Evolutionary conservation across 2,888 invertebrate genomes (phyloP), one percentile per base, ranked within the genome.

Genomic region (Dryobotodes eremita): DNA sequence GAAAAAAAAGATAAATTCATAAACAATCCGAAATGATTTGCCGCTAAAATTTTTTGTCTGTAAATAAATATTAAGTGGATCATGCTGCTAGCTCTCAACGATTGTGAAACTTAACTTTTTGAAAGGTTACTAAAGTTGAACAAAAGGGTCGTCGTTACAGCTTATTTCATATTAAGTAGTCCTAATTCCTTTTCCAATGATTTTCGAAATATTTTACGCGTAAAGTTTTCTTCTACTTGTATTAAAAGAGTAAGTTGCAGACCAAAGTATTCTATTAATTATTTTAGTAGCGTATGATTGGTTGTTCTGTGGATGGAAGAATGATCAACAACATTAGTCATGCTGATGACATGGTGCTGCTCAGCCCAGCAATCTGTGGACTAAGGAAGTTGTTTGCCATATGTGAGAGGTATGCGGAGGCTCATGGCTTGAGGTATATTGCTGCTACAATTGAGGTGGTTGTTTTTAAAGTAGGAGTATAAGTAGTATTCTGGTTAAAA

Each of bases 121-220:
- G 4, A 73, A 79, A 50, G 48, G 11, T 77, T 11, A 23, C 46
- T 46, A 11, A 77, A 69, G 61, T 77, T 59, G n/a, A 36, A 48
- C 8, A 48, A 48, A 80, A 73, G 42, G 57, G 46, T 59, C 17
- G 5, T 26, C 42, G 57, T 50, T 48, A 36, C 31, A 10, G n/a
- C 10, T 55, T 46, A 74, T n/a, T 46, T 10, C 0, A 20, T 62
- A 31, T 20, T 48, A 36, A 48, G 48, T 48, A 46, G 48, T 71
- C 31, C 10, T 70, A 31, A 48, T 57, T 17, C 17, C 10, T 31
- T 71, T 17, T 46, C 3, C 23, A 31, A 31, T n/a, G 15, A 15
- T 48, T 48, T 50, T 50, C 5, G 8, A 68, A 68, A 50, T 13
- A 48, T 50, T 11, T 68, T 50, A 31, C 20, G 2, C 26, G 13